Evolutionary conservation across 2,888 invertebrate species (phyloP).

Genomic region (Bombylius discolor): DNA sequence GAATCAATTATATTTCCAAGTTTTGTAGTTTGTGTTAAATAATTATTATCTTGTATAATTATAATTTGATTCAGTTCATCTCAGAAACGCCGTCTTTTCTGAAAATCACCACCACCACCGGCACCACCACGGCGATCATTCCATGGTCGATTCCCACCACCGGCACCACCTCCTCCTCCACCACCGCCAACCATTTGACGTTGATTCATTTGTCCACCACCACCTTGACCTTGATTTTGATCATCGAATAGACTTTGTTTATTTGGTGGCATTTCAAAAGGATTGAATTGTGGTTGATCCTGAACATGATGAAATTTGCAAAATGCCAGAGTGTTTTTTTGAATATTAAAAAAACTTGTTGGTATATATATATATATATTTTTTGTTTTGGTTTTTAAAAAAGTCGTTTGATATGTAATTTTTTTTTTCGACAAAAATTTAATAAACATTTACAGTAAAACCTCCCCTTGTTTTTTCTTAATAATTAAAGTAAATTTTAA

Average conservation of each 20-base stretch:
- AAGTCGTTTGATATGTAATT: no score
- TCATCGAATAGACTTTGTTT: constrained; percentile 21
- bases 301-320: constrained; percentile 18
- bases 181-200: constrained; percentile 14
- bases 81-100: constrained; percentile 35
- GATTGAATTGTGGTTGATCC: constrained; percentile 24
- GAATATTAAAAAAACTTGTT: no score
- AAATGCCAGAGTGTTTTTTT: constrained; percentile 8
- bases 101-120: constrained; percentile 20
- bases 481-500: background rate
- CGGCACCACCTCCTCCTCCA: constrained; percentile 16
- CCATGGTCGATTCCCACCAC: constrained; percentile 11
- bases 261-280: constrained; percentile 22
- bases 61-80: background rate
- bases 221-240: constrained; percentile 28
- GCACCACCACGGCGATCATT: constrained; percentile 19
- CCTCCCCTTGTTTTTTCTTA: constrained; percentile 4
- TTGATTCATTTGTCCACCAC: constrained; percentile 17
- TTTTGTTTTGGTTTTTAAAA: no score
- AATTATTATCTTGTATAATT: background rate
- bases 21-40: background rate
- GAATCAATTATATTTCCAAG: no score
- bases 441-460: constrained; percentile 10
- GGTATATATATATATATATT: no score
- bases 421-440: no score